A percentile compares a stretch with the other conserved stretches of the same genome.
Evolutionary conservation across 2,113 vertebrate genomes (phyloP).

Genomic region (Dascyllus trimaculatus): DNA sequence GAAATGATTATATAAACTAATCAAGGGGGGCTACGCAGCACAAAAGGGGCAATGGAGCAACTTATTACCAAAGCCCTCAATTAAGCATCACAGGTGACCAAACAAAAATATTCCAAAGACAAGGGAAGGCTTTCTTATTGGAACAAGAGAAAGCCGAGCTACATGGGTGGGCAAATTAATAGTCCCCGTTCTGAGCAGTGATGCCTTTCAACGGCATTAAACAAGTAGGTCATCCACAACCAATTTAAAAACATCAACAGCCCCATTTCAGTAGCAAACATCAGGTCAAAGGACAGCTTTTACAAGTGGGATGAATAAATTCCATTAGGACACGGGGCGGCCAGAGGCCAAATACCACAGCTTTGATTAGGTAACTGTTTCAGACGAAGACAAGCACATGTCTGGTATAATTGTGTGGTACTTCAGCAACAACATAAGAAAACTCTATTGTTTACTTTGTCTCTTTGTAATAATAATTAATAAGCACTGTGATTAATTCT

Average conservation of each 20-base stretch:
- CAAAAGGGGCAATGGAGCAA: too few species aligned
- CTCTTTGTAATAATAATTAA: constrained; percentile 1
- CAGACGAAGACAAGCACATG: neutral
- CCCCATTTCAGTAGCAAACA: constrained; percentile 6
- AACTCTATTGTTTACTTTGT: neutral
- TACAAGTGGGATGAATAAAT: constrained; percentile 48
- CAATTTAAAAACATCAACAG: constrained; percentile 32
- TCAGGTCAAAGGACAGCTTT: constrained; percentile 40
- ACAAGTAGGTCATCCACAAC: neutral
- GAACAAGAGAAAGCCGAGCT: neutral
- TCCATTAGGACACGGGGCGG: constrained; percentile 43
- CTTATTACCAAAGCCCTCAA: neutral
- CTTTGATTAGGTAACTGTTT: constrained; percentile 10
- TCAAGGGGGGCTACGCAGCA: neutral
- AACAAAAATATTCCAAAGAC: neutral
- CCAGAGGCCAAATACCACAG: neutral
- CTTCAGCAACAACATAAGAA: neutral
- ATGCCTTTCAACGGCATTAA: neutral
- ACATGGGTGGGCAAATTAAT: neutral
- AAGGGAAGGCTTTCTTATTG: neutral
- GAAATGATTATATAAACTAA: neutral
- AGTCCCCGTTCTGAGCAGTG: neutral
- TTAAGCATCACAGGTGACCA: neutral
- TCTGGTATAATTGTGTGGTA: neutral
- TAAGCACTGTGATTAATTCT: neutral